These are phyloP conservation scores for Ectropis grisescens DNA, from an alignment of 1,140 invertebrate genomes.

Conservation along the genomic window DNA sequence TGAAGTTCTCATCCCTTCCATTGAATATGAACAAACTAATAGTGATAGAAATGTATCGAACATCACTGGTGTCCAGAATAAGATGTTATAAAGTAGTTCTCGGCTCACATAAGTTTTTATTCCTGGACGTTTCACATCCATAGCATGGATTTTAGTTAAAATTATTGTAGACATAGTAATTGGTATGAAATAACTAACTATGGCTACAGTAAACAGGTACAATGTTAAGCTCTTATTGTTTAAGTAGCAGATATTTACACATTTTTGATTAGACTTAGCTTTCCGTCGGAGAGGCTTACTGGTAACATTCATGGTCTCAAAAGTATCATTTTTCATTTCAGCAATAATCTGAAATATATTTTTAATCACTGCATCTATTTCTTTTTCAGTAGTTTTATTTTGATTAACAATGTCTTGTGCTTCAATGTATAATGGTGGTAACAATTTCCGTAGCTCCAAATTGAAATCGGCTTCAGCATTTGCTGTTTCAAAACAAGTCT, in stretches of 20 bases:
- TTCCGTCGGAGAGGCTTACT: constrained; percentile 21
- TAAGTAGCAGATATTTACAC: constrained; percentile 47
- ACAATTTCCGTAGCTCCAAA: constrained; percentile 25
- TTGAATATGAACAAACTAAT: constrained; percentile 50
- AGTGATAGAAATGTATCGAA: constrained; percentile 55
- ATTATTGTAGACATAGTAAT: constrained; percentile 49
- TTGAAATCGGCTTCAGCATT: constrained; percentile 13
- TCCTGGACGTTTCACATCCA: constrained; percentile 33
- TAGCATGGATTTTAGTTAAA: constrained; percentile 50
- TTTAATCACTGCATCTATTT: constrained; percentile 31
- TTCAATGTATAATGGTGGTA: constrained; percentile 23
- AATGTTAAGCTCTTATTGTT: constrained; percentile 40
- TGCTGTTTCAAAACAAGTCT: constrained; percentile 18
- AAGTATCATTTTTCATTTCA: constrained; percentile 36
- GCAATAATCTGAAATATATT: constrained; percentile 46
- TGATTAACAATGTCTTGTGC: no score
- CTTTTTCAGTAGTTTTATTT: no score
- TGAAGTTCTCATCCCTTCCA: constrained; percentile 35
- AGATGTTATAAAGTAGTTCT: constrained; percentile 48
- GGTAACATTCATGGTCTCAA: constrained; percentile 23
- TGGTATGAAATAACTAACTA: constrained; percentile 54
- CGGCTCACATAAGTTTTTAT: constrained; percentile 46
- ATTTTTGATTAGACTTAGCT: constrained; percentile 32
- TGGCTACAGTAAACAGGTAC: constrained; percentile 42
- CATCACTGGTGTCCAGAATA: constrained; percentile 60